Evolutionary conservation across 2,113 vertebrate genomes (phyloP), one percentile per base, ranked within the genome.

Genomic region (Tachycineta bicolor): DNA sequence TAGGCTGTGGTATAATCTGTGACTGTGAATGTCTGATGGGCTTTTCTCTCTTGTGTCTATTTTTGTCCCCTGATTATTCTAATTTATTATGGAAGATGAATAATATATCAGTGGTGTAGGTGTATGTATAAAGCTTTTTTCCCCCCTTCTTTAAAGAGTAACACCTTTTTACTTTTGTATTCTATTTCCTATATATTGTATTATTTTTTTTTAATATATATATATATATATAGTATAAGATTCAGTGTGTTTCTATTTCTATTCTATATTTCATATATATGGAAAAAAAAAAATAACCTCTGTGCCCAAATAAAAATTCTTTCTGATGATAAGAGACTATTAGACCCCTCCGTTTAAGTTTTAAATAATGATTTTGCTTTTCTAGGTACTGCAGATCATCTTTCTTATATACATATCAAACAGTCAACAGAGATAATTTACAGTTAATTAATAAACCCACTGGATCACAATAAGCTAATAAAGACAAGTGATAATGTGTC

Each of bases 11-110:
- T 60, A n/a, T 94, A 47, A 78, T 81, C 37, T 79, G 49, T 56
- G 58, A 75, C 41, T 81, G 39, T 49, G 44, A 69, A 58, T 71
- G 60, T 89, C 58, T 87, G 41, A 71, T 82, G 70, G 62, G 43
- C 76, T 83, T 87, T 85, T 91, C 24, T 87, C 46, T 78, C 56
- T 14, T 50, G 28, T 33, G 7, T 52, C 85, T 96, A 85, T 90
- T 96, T 93, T 91, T 56, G 58, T 89, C 26, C 31, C 25, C 58
- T 79, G 28, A 73, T 82, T 87, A 82, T 96, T 87, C 74, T 82
- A 33, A 86, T 87, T 95, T 93, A 7, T 79, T 76, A 79, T 85
- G 62, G 65, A 78, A 65, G 53, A 89, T 91, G 76, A 93, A 94
- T 89, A 82, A 84, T 89, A 26, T 75, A 78, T 93, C 58, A 89